These are phyloP conservation scores for Adelognathus sp. DNA, from an alignment of 2,888 invertebrate genomes.

Conservation along the genomic window DNA sequence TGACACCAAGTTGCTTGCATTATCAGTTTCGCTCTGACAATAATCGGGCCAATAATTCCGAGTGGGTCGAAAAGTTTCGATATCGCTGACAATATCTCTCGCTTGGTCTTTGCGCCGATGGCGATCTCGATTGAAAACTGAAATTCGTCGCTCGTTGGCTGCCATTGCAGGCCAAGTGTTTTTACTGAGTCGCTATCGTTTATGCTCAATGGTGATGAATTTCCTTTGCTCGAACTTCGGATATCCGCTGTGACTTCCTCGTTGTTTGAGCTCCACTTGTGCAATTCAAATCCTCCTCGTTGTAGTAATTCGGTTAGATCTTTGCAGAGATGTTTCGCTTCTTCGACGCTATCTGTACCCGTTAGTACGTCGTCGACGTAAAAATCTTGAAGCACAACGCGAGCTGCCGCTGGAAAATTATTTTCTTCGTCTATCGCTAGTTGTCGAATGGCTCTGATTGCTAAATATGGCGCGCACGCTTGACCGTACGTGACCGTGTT, in stretches of 20 bases:
- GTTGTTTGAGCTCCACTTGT: conserved; percentile 50
- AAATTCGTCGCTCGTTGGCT: conserved; percentile 4
- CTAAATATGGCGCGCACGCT: conserved; percentile 32
- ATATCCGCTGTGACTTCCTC: not conserved
- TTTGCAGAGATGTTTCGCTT: not conserved
- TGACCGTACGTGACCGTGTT: conserved; percentile 46
- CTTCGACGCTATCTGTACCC: conserved; percentile 19
- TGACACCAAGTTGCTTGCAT: conserved; percentile 11
- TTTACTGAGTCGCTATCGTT: not conserved
- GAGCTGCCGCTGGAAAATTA: conserved; percentile 1
- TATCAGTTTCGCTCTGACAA: not conserved
- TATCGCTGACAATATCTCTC: conserved; percentile 40
- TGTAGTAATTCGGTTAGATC: conserved; percentile 16
- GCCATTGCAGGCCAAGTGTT: conserved; percentile 28
- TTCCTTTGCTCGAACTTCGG: not conserved
- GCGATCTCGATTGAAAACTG: conserved; percentile 6
- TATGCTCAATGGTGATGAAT: not conserved
- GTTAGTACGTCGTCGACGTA: conserved; percentile 50
- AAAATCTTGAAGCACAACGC: not conserved
- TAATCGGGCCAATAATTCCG: conserved; percentile 8
- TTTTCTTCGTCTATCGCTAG: conserved; percentile 10
- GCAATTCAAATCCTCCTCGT: conserved; percentile 39
- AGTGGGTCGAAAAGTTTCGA: conserved; percentile 28
- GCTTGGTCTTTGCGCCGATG: conserved; percentile 2
- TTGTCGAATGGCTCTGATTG: conserved; percentile 31